phyloP scores from a whole-genome alignment of 2,888 invertebrate genomes.

The Cataglyphis livida region DNA sequence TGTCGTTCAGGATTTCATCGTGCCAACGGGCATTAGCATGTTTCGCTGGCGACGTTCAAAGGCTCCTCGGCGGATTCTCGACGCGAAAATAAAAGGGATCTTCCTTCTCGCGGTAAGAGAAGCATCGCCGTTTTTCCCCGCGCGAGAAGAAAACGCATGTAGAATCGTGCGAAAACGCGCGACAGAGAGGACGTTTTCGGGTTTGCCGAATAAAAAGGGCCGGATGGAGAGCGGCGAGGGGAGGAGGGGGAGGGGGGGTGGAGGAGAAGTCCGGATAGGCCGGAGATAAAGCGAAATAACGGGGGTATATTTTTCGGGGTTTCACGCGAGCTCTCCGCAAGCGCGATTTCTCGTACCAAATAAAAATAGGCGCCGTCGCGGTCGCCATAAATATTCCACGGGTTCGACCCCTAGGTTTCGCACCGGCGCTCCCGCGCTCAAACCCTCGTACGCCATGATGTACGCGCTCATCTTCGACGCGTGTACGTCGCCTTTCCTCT shows the following conservation, averaged over 20 bases:
- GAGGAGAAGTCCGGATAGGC: conserved; percentile 17
- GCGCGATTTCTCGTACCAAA: conserved; percentile 60
- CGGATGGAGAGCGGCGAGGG: not conserved
- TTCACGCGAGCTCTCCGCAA: conserved; percentile 49
- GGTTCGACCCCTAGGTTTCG: conserved; percentile 56
- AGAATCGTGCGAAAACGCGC: conserved; percentile 29
- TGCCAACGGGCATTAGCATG: conserved; percentile 50
- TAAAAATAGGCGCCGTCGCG: conserved; percentile 63
- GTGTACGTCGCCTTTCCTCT: conserved; percentile 45
- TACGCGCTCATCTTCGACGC: conserved; percentile 56
- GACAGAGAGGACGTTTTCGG: conserved; percentile 12
- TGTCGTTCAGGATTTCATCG: conserved; percentile 41
- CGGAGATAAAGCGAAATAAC: conserved; percentile 56
- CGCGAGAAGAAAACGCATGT: conserved; percentile 1
- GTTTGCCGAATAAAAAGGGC: conserved; percentile 43
- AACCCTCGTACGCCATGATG: conserved; percentile 57
- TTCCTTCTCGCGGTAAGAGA: conserved; percentile 33
- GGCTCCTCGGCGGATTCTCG: conserved; percentile 37
- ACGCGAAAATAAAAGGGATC: conserved; percentile 41
- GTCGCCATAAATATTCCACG: conserved; percentile 66
- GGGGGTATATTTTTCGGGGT: conserved; percentile 56
- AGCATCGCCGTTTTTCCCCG: conserved; percentile 23
- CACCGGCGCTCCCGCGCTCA: conserved; percentile 37
- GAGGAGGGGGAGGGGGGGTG: too few species aligned
- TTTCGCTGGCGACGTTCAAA: conserved; percentile 51